Base-by-base conservation (phyloP, 1,140 invertebrate genomes). In the Lucilia cuprina region DNA sequence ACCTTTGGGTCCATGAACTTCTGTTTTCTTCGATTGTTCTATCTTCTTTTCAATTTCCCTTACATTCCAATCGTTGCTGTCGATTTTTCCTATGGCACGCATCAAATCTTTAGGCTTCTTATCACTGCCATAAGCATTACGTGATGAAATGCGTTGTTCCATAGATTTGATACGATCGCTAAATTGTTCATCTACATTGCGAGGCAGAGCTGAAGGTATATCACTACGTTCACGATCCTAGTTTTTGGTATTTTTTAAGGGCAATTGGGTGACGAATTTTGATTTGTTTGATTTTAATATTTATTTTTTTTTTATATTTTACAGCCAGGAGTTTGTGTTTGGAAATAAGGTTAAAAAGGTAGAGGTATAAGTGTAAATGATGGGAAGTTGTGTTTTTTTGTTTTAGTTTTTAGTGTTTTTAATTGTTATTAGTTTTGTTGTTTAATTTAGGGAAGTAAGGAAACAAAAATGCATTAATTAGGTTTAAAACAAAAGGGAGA, bases 1-100 rank as follows among this genome's bases (percentile, higher is more conserved):
- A 0, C 89, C 89, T 83, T 91, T 91, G 19, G 94, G 94, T 85
- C 94, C 93, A 21, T 95, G 94, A 87, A 96, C 93, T 85, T 91
- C 90, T 0, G 90, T 89, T 83, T 91, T 90, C 90, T 96, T 95
- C 86, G 95, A 97, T 90, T 97, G 95, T 87, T 95, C 94, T 9
- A 97, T 97, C 92, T 98, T 97, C 87, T 97, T 96, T 88, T 98
- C 96, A 34, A 98, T 97, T 90, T 96, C 94, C 85, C 96, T 96
- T 5, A 98, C 94, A 91, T 98, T 97, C 97, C 97, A 98, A 92
- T 98, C 97, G 70, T 94, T 96, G 85, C 95, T 95, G 88, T 97
- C 96, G 83, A 98, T 96, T 92, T 97, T 97, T 86, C 96, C 97
- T 85, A 98, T 97, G 21, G 96, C 96, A 83, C 97, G 93, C 88